These are phyloP conservation scores for Drosophila incognita DNA, from an alignment of 2,888 invertebrate genomes.

Conservation along the genomic window DNA sequence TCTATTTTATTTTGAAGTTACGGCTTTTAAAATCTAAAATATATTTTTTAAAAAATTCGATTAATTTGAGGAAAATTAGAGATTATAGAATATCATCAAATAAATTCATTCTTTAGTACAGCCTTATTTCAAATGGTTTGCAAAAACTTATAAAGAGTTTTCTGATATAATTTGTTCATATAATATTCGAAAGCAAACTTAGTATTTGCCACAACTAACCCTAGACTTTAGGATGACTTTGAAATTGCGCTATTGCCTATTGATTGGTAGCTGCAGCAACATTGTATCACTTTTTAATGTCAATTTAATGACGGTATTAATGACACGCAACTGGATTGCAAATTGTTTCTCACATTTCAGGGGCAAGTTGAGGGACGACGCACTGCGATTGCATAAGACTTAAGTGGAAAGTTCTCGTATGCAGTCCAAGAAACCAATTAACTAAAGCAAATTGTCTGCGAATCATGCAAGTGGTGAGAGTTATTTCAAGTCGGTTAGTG, in stretches of 20 bases:
- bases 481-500: slow-evolving; percentile 1
- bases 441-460: slow-evolving; percentile 76
- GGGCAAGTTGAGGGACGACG: slow-evolving; percentile 17
- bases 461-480: slow-evolving; percentile 56
- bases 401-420: slow-evolving; percentile 39
- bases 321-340: slow-evolving; percentile 11
- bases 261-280: not conserved
- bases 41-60: no score
- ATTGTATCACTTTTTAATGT: slow-evolving; percentile 6
- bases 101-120: not conserved
- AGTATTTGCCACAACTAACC: not conserved
- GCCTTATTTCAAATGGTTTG: not conserved
- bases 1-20: no score
- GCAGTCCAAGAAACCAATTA: slow-evolving; percentile 66
- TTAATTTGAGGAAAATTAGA: no score
- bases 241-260: not conserved
- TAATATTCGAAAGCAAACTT: not conserved
- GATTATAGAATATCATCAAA: not conserved
- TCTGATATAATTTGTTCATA: rapidly evolving
- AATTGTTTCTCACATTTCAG: slow-evolving; percentile 19
- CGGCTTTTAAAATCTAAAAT: no score
- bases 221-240: not conserved
- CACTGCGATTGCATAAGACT: slow-evolving; percentile 42
- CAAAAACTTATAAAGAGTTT: not conserved
- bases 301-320: slow-evolving; percentile 18